Conservation (phyloP, 2,113 vertebrate species). For the Pedionomus torquatus region DNA sequence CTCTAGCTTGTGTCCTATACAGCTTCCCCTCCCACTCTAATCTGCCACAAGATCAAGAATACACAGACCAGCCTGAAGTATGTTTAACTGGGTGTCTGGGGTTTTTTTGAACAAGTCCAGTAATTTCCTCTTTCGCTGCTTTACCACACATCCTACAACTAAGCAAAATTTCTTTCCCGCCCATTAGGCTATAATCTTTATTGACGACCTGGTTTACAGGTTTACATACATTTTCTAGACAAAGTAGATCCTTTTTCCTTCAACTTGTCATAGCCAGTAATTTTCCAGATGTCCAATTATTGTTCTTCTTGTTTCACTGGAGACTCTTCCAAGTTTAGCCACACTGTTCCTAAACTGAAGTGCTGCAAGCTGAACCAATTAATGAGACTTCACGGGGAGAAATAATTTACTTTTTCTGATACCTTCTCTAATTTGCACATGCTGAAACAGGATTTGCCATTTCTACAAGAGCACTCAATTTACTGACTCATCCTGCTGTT, state of each 20-base stretch:
- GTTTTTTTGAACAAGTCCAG: neutral
- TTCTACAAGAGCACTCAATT: neutral
- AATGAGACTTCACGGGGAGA: neutral
- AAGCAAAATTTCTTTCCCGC: neutral
- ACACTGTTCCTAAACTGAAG: neutral
- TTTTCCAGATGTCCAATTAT: neutral
- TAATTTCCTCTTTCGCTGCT: neutral
- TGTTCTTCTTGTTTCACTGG: neutral
- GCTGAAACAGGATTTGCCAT: neutral
- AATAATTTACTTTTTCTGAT: neutral
- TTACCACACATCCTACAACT: neutral
- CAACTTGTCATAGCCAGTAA: neutral
- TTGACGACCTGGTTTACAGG: neutral
- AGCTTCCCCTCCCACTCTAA: neutral
- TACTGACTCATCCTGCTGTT: neutral
- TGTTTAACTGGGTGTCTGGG: neutral
- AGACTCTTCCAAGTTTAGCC: neutral
- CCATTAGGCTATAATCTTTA: neutral
- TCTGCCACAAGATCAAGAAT: neutral
- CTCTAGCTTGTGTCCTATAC: neutral
- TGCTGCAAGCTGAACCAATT: neutral
- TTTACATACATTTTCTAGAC: neutral
- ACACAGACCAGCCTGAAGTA: neutral
- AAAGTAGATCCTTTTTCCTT: neutral
- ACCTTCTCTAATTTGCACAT: neutral